Percentiles rank a stretch among this genome's conserved stretches.
Conservation (phyloP, 2,797 vertebrate genomes). For the Leucoraja ocellata region DNA sequence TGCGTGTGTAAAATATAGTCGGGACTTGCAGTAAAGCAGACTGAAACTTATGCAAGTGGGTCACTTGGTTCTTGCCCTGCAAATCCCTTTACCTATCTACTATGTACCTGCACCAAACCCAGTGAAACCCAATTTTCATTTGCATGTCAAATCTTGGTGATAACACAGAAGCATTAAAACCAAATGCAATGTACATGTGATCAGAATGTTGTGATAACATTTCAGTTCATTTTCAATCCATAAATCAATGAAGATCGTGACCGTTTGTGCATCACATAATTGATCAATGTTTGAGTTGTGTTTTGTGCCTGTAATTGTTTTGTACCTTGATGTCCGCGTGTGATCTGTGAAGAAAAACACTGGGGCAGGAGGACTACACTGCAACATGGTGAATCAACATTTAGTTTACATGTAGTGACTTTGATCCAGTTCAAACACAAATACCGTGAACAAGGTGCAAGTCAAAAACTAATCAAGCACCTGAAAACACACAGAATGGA, state of each 20-base stretch:
- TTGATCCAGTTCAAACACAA: background rate
- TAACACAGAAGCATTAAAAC: background rate
- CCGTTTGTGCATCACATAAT: background rate
- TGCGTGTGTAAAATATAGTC: background rate
- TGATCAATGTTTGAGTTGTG: background rate
- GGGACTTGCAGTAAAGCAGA: background rate
- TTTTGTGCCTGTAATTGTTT: background rate
- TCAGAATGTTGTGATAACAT: background rate
- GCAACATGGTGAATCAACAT: background rate
- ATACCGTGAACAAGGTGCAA: background rate
- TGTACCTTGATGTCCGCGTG: background rate
- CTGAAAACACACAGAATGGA: too few relatives aligned
- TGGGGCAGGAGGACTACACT: background rate
- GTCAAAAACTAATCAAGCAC: background rate
- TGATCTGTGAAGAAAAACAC: background rate
- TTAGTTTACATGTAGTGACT: background rate
- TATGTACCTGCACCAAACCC: background rate
- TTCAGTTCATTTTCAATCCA: slow-evolving; percentile 1
- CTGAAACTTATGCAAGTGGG: background rate
- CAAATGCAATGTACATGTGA: background rate
- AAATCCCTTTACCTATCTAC: too few relatives aligned
- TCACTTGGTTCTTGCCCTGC: background rate
- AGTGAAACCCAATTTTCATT: background rate
- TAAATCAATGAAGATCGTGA: background rate
- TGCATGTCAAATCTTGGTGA: background rate